These are phyloP conservation scores for Prionailurus viverrinus DNA, from an alignment of 2,113 vertebrate genomes.

Conservation along the genomic window DNA sequence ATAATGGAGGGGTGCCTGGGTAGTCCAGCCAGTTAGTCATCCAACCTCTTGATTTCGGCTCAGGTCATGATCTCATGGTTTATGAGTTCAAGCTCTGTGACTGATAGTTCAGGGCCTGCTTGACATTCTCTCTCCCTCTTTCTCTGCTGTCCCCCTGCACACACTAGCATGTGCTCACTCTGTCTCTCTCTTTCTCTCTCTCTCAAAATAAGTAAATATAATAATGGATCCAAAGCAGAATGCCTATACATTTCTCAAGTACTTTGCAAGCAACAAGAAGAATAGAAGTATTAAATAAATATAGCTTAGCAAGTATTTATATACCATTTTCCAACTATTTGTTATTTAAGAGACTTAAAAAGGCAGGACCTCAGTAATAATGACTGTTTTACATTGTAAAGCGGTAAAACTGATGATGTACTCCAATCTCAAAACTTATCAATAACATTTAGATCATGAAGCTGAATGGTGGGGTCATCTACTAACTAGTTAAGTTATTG, in stretches of 20 bases:
- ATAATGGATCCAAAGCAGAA: background rate
- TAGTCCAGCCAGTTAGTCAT: too few relatives aligned
- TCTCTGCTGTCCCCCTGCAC: too few relatives aligned
- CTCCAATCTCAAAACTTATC: background rate
- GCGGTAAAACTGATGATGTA: background rate
- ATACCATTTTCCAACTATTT: background rate
- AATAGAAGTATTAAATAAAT: background rate
- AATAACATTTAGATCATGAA: background rate
- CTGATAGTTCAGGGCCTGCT: too few relatives aligned
- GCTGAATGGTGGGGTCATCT: background rate
- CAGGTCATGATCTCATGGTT: too few relatives aligned
- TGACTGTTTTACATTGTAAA: background rate
- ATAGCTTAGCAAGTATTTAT: background rate
- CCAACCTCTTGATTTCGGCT: too few relatives aligned
- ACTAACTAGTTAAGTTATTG: background rate
- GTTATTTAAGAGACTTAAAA: conserved; percentile 6
- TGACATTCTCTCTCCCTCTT: too few relatives aligned
- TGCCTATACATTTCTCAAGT: conserved; percentile 8
- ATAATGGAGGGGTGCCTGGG: background rate
- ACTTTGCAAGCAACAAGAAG: background rate
- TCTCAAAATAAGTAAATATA: background rate
- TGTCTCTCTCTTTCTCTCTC: too few relatives aligned
- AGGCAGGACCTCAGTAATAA: background rate
- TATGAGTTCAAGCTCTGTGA: too few relatives aligned
- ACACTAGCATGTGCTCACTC: too few relatives aligned